Conservation (phyloP, 2,797 vertebrate genomes). For the Ficedula albicollis region DNA sequence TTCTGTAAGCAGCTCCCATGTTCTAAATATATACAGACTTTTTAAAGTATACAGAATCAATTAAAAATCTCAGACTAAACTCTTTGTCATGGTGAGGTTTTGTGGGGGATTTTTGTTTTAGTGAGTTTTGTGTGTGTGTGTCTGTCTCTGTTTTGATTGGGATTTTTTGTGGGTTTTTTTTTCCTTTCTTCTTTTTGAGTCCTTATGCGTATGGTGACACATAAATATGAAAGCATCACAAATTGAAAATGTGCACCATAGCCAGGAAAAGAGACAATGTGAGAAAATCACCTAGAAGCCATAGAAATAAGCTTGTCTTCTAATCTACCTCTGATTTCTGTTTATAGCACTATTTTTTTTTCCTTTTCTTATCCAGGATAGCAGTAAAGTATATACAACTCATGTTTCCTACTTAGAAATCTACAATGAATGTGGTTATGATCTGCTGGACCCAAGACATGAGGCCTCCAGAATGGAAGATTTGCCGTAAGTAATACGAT, state of each 20-base stretch:
- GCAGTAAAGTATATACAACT: constrained; percentile 86
- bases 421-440: constrained; percentile 96
- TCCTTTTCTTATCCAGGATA: constrained; percentile 79
- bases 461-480: constrained; percentile 91
- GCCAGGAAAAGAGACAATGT: not conserved
- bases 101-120: not conserved
- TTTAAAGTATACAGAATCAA: constrained; percentile 24
- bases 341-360: not conserved
- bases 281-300: not conserved
- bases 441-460: constrained; percentile 89
- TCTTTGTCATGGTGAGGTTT: not conserved
- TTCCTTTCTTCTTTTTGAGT: not conserved
- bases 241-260: constrained; percentile 23
- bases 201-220: not conserved
- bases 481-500: constrained; percentile 87
- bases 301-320: not conserved
- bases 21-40: constrained; percentile 26
- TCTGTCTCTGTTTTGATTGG: not conserved
- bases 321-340: not conserved
- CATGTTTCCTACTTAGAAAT: constrained; percentile 97
- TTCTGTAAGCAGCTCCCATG: not conserved
- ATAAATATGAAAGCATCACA: constrained; percentile 9
- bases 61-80: constrained; percentile 37
- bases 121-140: not conserved
- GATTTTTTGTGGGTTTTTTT: rapidly evolving